Evolutionary conservation across 2,113 vertebrate species (phyloP).

Genomic region (Silurus asotus): DNA sequence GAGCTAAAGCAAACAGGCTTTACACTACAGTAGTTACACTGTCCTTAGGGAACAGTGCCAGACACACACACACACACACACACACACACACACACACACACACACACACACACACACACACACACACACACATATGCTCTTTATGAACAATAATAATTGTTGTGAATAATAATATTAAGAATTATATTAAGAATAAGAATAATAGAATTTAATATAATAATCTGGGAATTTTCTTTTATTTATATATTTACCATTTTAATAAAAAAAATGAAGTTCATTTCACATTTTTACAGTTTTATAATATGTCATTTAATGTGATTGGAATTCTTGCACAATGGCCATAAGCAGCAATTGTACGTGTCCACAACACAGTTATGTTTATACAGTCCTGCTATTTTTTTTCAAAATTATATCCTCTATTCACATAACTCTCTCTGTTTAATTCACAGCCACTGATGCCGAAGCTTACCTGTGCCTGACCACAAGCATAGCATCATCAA

Average conservation of each 20-base stretch:
- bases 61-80: conserved; percentile 20
- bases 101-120: neutral
- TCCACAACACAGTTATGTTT: neutral
- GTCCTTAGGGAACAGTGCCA: neutral
- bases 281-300: too few species aligned
- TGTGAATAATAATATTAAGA: too few species aligned
- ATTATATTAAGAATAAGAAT: too few species aligned
- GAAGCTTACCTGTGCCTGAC: conserved; percentile 64
- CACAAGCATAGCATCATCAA: conserved; percentile 59
- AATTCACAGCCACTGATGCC: conserved; percentile 66
- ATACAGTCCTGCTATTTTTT: conserved; percentile 64
- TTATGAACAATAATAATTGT: too few species aligned
- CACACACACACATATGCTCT: too few species aligned
- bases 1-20: conserved; percentile 27
- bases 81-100: neutral
- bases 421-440: conserved; percentile 65
- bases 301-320: too few species aligned
- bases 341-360: neutral
- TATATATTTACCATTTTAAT: neutral
- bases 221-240: neutral
- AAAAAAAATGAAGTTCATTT: neutral
- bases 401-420: conserved; percentile 53
- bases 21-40: conserved; percentile 30
- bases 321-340: neutral
- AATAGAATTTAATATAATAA: too few species aligned